phyloP scores from a whole-genome alignment of 2,113 vertebrate species.

The Meriones unguiculatus region DNA sequence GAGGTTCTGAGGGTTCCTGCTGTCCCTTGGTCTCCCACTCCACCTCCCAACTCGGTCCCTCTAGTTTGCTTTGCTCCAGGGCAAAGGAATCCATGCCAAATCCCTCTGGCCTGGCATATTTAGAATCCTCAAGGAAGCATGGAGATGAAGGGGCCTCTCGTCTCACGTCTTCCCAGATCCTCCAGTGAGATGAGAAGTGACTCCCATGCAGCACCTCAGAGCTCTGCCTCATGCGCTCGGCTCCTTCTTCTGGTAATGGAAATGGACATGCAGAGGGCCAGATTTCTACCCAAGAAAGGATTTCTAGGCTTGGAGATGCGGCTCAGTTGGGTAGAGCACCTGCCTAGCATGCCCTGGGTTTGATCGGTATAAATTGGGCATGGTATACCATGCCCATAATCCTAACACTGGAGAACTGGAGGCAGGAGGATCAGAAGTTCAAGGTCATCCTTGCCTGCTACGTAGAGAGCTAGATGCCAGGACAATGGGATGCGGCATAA shows the following conservation, averaged over 20 bases:
- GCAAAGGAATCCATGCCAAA: not conserved
- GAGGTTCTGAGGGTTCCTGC: not conserved
- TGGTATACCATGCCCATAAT: not conserved
- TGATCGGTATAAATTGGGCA: too few species aligned
- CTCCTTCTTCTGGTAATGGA: not conserved
- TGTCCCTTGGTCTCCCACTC: not conserved
- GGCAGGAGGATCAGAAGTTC: not conserved
- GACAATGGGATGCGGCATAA: not conserved
- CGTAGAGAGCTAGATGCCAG: not conserved
- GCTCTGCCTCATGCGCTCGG: not conserved
- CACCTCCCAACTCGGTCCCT: not conserved
- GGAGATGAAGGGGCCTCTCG: accelerated
- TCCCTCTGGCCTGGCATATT: not conserved
- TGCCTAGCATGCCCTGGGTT: not conserved
- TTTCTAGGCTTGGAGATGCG: not conserved
- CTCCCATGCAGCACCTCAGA: not conserved
- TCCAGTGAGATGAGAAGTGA: not conserved
- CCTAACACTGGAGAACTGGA: not conserved
- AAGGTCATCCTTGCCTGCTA: not conserved
- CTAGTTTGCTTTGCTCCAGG: not conserved
- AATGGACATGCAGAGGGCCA: not conserved
- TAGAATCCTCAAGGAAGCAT: not conserved
- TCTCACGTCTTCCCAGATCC: not conserved
- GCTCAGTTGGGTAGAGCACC: not conserved
- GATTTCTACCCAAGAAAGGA: not conserved